Evolutionary conservation across 2,797 vertebrate species (phyloP).

Genomic region (Myotis vivesi): DNA sequence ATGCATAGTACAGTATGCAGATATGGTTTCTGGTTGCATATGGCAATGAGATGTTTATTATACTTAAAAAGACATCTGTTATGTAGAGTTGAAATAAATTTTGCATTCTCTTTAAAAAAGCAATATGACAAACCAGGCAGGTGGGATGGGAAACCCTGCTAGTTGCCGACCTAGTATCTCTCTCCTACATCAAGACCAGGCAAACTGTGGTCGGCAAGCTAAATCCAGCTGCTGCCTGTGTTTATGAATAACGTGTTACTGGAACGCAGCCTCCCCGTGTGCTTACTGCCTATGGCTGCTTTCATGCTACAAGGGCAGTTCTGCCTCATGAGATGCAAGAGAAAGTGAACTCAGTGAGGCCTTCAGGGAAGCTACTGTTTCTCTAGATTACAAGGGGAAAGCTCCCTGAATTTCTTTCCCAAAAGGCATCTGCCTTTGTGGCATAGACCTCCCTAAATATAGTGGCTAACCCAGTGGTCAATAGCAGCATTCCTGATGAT

Average conservation of each 20-base stretch:
- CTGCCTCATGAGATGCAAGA: background rate
- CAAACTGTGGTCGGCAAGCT: background rate
- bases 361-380: background rate
- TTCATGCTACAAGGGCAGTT: background rate
- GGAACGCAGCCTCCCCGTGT: background rate
- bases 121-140: background rate
- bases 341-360: background rate
- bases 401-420: background rate
- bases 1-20: conserved; percentile 89
- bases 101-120: conserved; percentile 86
- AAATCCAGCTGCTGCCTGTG: background rate
- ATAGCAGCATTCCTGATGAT: background rate
- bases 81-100: conserved; percentile 98
- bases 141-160: background rate
- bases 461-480: background rate
- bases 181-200: background rate
- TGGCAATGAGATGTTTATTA: conserved; percentile 89
- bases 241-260: background rate
- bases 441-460: background rate
- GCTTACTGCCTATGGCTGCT: background rate
- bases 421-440: background rate
- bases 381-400: background rate
- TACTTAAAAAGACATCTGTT: conserved; percentile 88
- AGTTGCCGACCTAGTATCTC: background rate
- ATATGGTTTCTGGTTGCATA: conserved; percentile 88